Evolutionary conservation across 1,140 invertebrate genomes (phyloP).

Genomic region (Drosophila parvula): DNA sequence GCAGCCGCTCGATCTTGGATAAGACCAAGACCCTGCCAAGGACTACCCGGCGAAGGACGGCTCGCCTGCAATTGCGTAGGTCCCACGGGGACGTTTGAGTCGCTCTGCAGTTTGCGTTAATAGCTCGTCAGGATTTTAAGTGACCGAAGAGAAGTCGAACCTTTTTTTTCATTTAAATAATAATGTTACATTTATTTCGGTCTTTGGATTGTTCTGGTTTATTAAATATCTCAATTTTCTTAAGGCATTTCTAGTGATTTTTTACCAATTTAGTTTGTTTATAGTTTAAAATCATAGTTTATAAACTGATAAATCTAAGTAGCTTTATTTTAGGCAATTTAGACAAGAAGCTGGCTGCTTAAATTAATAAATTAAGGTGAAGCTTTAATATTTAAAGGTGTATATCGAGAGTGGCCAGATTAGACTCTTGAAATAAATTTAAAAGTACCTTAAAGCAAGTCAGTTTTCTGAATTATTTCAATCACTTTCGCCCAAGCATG

Average conservation of each 20-base stretch:
- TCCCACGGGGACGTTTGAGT: conserved; percentile 19
- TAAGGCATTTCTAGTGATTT: background rate
- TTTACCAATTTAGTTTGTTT: background rate
- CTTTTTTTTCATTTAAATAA: background rate
- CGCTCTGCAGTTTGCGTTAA: conserved; percentile 10
- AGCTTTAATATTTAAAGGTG: background rate
- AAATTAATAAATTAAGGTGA: background rate
- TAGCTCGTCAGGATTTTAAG: conserved; percentile 22
- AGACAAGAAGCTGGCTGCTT: background rate
- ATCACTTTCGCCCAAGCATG: conserved; percentile 1
- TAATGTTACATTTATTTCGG: background rate
- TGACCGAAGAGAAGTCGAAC: conserved; percentile 1
- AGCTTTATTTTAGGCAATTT: background rate
- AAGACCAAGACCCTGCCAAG: conserved; percentile 35
- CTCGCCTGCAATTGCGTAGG: conserved; percentile 31
- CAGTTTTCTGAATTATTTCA: background rate
- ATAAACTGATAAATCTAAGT: no score
- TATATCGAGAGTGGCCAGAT: background rate
- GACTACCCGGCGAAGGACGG: conserved; percentile 22
- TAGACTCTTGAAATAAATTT: background rate
- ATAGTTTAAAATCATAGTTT: no score
- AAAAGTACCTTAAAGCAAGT: background rate
- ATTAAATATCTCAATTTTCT: background rate
- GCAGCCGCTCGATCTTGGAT: conserved; percentile 57
- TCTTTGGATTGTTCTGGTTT: background rate